Evolutionary conservation across 2,888 invertebrate species (phyloP).

Genomic region (Nineta flava): DNA sequence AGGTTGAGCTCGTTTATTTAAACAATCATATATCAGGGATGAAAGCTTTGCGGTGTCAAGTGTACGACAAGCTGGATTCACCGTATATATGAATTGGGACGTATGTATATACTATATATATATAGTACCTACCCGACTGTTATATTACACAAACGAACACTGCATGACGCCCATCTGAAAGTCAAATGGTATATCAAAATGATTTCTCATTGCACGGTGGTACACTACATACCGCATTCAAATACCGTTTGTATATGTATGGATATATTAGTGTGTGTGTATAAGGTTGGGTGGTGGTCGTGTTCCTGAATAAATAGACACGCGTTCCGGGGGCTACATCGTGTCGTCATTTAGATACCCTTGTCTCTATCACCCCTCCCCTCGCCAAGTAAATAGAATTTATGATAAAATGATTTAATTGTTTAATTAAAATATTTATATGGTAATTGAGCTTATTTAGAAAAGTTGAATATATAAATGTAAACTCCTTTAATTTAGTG

Average conservation of each 20-base stretch:
- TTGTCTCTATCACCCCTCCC: conserved; percentile 1
- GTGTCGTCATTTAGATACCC: conserved; percentile 12
- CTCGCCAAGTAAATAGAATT: not conserved
- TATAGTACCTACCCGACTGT: not conserved
- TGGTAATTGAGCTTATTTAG: not conserved
- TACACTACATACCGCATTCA: conserved; percentile 5
- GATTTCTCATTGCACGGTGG: not conserved
- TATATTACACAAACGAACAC: conserved; percentile 20
- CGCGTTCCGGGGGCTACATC: too few species aligned
- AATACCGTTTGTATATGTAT: too few species aligned
- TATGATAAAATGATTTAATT: not conserved
- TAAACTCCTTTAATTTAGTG: too few species aligned
- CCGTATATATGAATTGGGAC: not conserved
- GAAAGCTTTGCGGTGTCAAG: conserved; percentile 16
- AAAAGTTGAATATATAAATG: not conserved
- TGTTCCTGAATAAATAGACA: too few species aligned
- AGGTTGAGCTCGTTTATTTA: conserved; percentile 13
- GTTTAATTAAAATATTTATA: not conserved
- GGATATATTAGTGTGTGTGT: too few species aligned
- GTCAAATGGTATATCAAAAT: conserved; percentile 24
- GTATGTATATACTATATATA: not conserved
- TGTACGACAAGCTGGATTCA: conserved; percentile 12
- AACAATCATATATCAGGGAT: conserved; percentile 14
- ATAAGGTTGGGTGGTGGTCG: too few species aligned
- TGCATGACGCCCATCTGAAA: conserved; percentile 27